Base-by-base conservation (phyloP, 2,113 vertebrate genomes). In the Pardalotus punctatus region DNA sequence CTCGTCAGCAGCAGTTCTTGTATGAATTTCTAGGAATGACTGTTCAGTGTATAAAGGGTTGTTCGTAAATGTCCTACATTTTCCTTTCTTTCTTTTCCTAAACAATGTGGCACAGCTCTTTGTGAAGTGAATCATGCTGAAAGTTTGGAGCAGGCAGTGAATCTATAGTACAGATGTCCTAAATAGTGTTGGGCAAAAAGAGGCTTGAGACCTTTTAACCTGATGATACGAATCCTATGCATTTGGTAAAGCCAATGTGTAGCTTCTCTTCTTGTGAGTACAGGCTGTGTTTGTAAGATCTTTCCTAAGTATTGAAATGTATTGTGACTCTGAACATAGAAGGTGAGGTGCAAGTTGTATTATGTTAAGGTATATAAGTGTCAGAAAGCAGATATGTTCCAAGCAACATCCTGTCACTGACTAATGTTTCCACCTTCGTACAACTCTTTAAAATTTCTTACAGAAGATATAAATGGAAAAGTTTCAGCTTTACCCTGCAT, bases 291-390 rank as follows among this genome's bases (percentile, higher is more conserved):
- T 67, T 64, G 5, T 64, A 24, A 72, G n/a, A 4, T 69, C 48
- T 66, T 67, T 81, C 36, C 10, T 64, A 29, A 90, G 40, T 57
- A 28, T 19, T 76, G 25, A 64, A 67, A 36, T 7, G 0, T 20
- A 31, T 27, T 73, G 4, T 25, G 16, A 38, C 13, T 61, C 14
- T 64, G 50, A 72, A n/a, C 10, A 22, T 29, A 74, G 51, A 53
- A 40, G 67, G 11, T 53, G 14, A 64, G 4, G 16, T n/a, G 4
- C 17, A 61, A 27, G 28, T 43, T 82, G 3, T 85, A 64, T 29
- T 0, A 0, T 0, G 0, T 51, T 54, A 67, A 67, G 20, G 15
- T 48, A 35, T 35, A 0, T 27, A 17, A 77, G 11, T 31, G 9
- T 81, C 18, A 51, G 54, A 87, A 81, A 76, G 9, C 33, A 66